A percentile compares a stretch with the other conserved stretches of the same genome.
Evolutionary conservation across 2,113 vertebrate species (phyloP).

Genomic region (Diphyllodes magnificus): DNA sequence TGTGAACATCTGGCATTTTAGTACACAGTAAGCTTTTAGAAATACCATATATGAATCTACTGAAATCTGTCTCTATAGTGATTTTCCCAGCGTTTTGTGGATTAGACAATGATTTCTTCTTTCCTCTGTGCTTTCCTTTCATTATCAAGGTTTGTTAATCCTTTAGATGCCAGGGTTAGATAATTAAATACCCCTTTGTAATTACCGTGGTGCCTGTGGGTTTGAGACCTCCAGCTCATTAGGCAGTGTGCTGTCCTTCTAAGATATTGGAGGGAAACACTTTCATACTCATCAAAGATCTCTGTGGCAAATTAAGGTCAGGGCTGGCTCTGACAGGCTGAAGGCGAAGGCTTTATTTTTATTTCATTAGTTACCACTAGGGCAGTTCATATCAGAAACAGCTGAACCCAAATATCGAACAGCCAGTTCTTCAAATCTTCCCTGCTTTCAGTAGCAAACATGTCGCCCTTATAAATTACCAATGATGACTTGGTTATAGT

Average conservation of each 20-base stretch:
- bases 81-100: slow-evolving; percentile 37
- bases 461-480: background rate
- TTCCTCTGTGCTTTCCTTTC: slow-evolving; percentile 43
- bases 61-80: slow-evolving; percentile 72
- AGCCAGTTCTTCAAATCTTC: background rate
- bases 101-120: slow-evolving; percentile 46
- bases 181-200: slow-evolving; percentile 70
- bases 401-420: background rate
- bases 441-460: background rate
- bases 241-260: slow-evolving; percentile 40
- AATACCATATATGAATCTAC: slow-evolving; percentile 73
- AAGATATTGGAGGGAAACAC: slow-evolving; percentile 50
- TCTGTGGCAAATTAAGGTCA: slow-evolving; percentile 48
- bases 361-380: background rate
- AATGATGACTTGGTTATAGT: background rate
- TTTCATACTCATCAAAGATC: slow-evolving; percentile 49
- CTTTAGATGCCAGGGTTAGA: slow-evolving; percentile 59
- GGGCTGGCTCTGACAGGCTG: slow-evolving; percentile 6
- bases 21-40: slow-evolving; percentile 73
- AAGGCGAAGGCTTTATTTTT: background rate
- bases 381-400: slow-evolving; percentile 2
- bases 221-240: slow-evolving; percentile 67
- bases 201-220: slow-evolving; percentile 67
- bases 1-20: slow-evolving; percentile 80
- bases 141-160: slow-evolving; percentile 67